Evolutionary conservation across 2,797 vertebrate genomes (phyloP), one percentile per base, ranked within the genome.

Genomic region (Paedocypris micromegethes): DNA sequence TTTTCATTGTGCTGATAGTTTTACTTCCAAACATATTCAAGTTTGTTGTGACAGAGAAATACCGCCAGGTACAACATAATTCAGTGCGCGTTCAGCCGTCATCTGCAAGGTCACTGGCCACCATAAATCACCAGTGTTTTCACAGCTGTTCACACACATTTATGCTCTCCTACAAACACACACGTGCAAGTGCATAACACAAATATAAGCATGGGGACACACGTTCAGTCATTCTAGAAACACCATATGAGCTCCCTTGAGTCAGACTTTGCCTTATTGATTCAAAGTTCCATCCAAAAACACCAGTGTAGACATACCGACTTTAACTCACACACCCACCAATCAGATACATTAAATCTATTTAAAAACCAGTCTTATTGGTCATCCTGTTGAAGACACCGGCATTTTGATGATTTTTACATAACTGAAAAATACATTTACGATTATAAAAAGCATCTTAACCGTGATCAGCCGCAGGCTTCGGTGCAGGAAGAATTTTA

Each of bases 71-170:
- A 56, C 72, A 57, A 47, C 52, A 6, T 56, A 44, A 44, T 60
- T 44, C 64, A 57, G 57, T 50, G 56, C 73, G 50, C 47, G 53
- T 66, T 73, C 66, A 70, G 54, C 65, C 50, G 74, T 80, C 71
- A 64, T 75, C 68, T 43, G 47, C 40, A 74, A 72, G 56, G 65
- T 57, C 75, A 76, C 76, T 84, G 78, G 75, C 83, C 67, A 71
- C 67, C 77, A 82, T 86, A 72, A 86, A 82, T 86, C 83, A 83
- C 65, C 57, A 3, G 65, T 85, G 82, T 86, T 87, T 86, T 74
- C 72, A 75, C 83, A 87, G 84, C 82, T 84, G 81, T 77, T 72
- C 77, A 56, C 75, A 70, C 58, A 69, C 52, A 63, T n/a, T 7
- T 40, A 69, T 5, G 0, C 4, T 3, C 38, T 53, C 42, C 52